Evolutionary conservation across 2,888 invertebrate genomes (phyloP).

Genomic region (Eugnorisma glareosa): DNA sequence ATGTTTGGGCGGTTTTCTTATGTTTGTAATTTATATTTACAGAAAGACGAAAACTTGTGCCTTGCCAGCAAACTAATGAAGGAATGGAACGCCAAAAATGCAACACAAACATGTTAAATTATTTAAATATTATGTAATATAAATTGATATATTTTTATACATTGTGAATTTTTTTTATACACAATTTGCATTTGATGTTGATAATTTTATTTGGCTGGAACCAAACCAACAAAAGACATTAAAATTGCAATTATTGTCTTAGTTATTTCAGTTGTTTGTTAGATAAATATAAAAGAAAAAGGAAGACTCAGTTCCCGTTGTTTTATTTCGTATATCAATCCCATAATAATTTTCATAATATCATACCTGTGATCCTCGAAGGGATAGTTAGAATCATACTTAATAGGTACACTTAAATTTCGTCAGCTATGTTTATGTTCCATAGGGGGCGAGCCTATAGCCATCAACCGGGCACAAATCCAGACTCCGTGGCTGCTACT

Average conservation of each 20-base stretch:
- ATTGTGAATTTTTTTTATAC: slow-evolving; percentile 3
- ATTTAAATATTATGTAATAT: slow-evolving; percentile 31
- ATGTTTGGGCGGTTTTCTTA: not conserved
- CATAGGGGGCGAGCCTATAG: too few relatives aligned
- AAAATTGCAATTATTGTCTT: slow-evolving; percentile 13
- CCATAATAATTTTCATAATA: slow-evolving; percentile 31
- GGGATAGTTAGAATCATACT: too few relatives aligned
- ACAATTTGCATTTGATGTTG: not conserved
- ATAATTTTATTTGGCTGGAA: slow-evolving; percentile 17
- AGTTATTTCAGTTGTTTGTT: slow-evolving; percentile 26
- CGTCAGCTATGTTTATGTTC: too few relatives aligned
- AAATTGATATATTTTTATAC: slow-evolving; percentile 45
- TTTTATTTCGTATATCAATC: slow-evolving; percentile 49
- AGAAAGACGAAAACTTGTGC: slow-evolving; percentile 94
- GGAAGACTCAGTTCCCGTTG: not conserved
- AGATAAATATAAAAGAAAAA: slow-evolving; percentile 21
- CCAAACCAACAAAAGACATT: slow-evolving; percentile 8
- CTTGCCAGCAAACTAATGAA: slow-evolving; percentile 92
- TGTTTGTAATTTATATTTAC: slow-evolving; percentile 72
- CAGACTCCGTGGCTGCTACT: too few relatives aligned
- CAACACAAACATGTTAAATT: slow-evolving; percentile 24
- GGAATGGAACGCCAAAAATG: slow-evolving; percentile 89
- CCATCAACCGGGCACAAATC: too few relatives aligned
- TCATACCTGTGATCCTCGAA: too few relatives aligned
- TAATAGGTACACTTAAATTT: too few relatives aligned